phyloP scores from a whole-genome alignment of 2,113 vertebrate species.

The Cochlearius cochlearius region DNA sequence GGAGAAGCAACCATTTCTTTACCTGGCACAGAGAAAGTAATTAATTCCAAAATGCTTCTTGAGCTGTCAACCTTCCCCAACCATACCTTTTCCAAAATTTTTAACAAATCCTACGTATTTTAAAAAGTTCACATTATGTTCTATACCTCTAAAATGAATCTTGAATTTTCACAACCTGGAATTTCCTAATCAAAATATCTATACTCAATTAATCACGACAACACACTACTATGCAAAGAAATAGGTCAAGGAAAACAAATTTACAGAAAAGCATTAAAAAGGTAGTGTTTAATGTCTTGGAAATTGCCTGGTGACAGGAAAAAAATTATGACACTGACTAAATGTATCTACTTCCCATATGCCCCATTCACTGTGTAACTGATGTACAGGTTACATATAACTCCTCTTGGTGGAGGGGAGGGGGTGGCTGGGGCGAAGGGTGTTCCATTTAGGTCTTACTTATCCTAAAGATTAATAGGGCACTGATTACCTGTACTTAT shows the following conservation, averaged over 20 bases:
- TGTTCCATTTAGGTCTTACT: neutral
- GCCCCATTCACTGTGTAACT: neutral
- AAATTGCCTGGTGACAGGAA: neutral
- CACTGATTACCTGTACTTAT: neutral
- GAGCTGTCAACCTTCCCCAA: neutral
- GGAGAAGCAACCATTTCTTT: neutral
- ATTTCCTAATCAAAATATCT: neutral
- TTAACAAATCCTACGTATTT: neutral
- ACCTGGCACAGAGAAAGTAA: neutral
- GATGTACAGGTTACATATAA: neutral
- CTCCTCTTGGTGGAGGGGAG: neutral
- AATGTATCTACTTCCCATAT: neutral
- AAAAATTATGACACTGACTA: neutral
- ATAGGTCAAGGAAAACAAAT: neutral
- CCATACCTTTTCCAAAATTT: neutral
- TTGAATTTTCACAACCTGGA: neutral
- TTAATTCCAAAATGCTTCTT: neutral
- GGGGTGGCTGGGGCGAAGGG: neutral
- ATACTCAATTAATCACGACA: neutral
- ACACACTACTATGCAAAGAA: neutral
- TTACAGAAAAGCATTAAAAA: neutral
- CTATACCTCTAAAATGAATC: neutral
- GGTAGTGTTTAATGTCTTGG: neutral
- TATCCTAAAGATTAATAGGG: neutral
- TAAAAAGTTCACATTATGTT: neutral